A percentile compares a stretch with the other conserved stretches of the same genome.
phyloP scores from a whole-genome alignment of 2,113 vertebrate species.

The Ptyas mucosa region DNA sequence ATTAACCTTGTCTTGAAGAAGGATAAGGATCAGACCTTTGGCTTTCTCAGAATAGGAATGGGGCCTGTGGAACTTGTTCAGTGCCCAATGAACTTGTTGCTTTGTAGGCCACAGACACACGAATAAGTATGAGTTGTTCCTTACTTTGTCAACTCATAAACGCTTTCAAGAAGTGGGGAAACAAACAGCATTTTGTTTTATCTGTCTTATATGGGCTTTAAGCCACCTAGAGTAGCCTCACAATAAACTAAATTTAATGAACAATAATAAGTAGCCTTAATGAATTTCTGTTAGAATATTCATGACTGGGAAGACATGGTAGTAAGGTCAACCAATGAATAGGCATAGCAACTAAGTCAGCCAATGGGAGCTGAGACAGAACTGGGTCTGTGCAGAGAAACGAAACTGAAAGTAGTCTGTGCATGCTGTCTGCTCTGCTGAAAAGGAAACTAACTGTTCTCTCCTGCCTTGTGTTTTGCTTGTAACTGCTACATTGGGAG shows the following conservation, averaged over 20 bases:
- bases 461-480: no score
- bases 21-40: neutral
- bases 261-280: neutral
- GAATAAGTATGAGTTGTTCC: neutral
- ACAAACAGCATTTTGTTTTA: neutral
- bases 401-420: no score
- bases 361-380: no score
- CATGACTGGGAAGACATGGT: no score
- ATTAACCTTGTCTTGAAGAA: slow-evolving; percentile 29
- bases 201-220: neutral
- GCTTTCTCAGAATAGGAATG: slow-evolving; percentile 21
- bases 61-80: neutral
- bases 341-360: no score
- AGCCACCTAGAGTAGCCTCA: neutral
- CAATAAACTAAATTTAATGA: neutral
- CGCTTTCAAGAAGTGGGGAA: neutral
- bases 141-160: neutral
- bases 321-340: no score
- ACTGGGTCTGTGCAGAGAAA: no score
- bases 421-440: no score
- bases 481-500: no score
- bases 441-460: no score
- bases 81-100: neutral
- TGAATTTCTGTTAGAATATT: neutral
- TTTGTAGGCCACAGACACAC: neutral